Conservation (phyloP, 2,113 vertebrate genomes). For the Miniopterus natalensis region DNA sequence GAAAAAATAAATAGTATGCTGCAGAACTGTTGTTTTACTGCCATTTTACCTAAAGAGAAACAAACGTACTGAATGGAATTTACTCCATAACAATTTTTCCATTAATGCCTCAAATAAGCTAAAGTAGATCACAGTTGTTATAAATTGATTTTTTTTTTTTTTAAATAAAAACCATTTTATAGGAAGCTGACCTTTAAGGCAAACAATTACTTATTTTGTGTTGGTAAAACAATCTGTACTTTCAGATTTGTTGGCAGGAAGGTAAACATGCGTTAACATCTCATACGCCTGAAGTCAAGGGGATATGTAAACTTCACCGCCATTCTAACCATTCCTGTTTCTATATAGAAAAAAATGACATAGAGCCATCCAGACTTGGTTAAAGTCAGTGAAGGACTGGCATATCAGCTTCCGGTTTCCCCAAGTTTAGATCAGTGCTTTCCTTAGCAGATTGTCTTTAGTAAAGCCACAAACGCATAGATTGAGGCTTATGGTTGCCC, state of each 20-base stretch:
- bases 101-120: background rate
- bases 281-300: background rate
- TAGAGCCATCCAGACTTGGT: slow-evolving; percentile 1
- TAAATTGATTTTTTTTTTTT: background rate
- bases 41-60: slow-evolving; percentile 62
- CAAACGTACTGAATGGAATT: slow-evolving; percentile 44
- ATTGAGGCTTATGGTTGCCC: slow-evolving; percentile 72
- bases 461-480: slow-evolving; percentile 36
- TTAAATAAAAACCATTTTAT: background rate
- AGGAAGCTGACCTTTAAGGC: slow-evolving; percentile 40
- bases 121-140: background rate
- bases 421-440: slow-evolving; percentile 41
- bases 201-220: slow-evolving; percentile 47
- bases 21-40: background rate
- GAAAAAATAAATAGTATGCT: slow-evolving; percentile 15
- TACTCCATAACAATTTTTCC: slow-evolving; percentile 52
- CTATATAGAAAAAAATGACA: slow-evolving; percentile 35
- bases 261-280: background rate
- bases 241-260: slow-evolving; percentile 50
- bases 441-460: slow-evolving; percentile 18
- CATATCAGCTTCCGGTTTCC: background rate
- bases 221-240: slow-evolving; percentile 40
- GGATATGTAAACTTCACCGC: background rate
- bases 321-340: slow-evolving; percentile 47
- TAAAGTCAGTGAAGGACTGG: slow-evolving; percentile 26